Evolutionary conservation across 2,888 invertebrate species (phyloP), one percentile per base, ranked within the genome.

Genomic region (Hypselothyrea guttata): DNA sequence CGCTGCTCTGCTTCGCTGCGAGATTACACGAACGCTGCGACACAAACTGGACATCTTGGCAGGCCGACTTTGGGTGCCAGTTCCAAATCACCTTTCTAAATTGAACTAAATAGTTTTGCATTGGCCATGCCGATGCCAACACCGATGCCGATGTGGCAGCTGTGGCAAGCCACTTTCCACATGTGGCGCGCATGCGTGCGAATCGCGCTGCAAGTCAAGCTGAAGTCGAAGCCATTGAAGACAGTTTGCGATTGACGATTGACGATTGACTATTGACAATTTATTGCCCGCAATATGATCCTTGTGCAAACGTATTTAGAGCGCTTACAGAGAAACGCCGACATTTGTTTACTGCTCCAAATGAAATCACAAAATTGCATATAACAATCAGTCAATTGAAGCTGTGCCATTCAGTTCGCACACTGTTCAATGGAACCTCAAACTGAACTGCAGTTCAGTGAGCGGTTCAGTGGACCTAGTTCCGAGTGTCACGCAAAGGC

Each of bases 21-120:
- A 13, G 31, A 49, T 52, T 52, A 57, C 37, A 11, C 22, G n/a
- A n/a, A n/a, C n/a, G 37, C 15, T 60, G 44, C 54, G 46, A 63
- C 71, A 49, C 49, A 35, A 65, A 71, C 57, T 58, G 71, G 48
- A 64, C 58, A 58, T 53, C 48, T 57, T 34, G 49, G 49, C 71
- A 34, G 49, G 38, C 40, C 71, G 54, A 51, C 59, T 68, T 68
- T 68, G 68, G 71, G 51, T 58, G 71, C 63, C 70, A 69, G 63
- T 74, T 53, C 75, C 63, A 87, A 86, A 78, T 75, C 88, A 68
- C 88, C 88, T 87, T 87, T 87, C 87, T 87, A 87, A 87, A 84
- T 62, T 88, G 82, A 75, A 79, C 84, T 75, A 76, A 86, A 87
- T 87, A 81, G 72, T 67, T 71, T 70, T 58, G 75, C 75, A 82